These are phyloP conservation scores for Labeo catla DNA, from an alignment of 2,113 vertebrate species.

Conservation along the genomic window DNA sequence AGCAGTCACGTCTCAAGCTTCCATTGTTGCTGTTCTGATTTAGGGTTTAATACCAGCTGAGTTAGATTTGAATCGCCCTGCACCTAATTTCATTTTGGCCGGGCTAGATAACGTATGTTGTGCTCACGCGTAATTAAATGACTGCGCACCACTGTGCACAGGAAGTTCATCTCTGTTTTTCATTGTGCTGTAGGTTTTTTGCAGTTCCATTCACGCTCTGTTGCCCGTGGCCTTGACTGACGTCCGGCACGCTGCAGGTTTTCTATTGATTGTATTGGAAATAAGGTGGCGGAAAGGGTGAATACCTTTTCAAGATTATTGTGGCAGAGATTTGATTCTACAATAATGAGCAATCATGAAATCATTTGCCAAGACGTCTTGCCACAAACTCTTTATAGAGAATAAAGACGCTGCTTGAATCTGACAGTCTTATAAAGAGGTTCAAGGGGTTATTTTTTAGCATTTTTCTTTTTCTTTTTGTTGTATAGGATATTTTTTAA, in stretches of 20 bases:
- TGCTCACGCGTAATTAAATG: slow-evolving; percentile 48
- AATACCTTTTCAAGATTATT: neutral
- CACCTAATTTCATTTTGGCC: slow-evolving; percentile 40
- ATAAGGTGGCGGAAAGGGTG: neutral
- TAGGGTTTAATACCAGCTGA: slow-evolving; percentile 48
- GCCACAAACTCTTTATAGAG: neutral
- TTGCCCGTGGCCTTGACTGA: slow-evolving; percentile 6
- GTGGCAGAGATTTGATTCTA: neutral
- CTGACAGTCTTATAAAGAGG: neutral
- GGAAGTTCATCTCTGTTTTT: slow-evolving; percentile 27
- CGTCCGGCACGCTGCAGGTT: neutral
- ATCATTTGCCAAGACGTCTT: neutral
- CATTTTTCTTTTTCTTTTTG: neutral
- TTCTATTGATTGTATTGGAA: slow-evolving; percentile 26
- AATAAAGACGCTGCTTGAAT: neutral
- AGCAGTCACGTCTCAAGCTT: neutral
- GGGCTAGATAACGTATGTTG: slow-evolving; percentile 22
- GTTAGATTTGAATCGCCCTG: slow-evolving; percentile 41
- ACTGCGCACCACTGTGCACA: slow-evolving; percentile 24
- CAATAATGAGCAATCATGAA: slow-evolving; percentile 1
- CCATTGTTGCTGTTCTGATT: slow-evolving; percentile 25
- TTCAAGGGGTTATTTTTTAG: neutral
- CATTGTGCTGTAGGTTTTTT: slow-evolving; percentile 21
- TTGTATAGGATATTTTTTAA: neutral
- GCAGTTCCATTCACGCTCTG: neutral